Evolutionary conservation across 2,888 invertebrate species (phyloP).

Genomic region (Drosophila pseudotakahashii): DNA sequence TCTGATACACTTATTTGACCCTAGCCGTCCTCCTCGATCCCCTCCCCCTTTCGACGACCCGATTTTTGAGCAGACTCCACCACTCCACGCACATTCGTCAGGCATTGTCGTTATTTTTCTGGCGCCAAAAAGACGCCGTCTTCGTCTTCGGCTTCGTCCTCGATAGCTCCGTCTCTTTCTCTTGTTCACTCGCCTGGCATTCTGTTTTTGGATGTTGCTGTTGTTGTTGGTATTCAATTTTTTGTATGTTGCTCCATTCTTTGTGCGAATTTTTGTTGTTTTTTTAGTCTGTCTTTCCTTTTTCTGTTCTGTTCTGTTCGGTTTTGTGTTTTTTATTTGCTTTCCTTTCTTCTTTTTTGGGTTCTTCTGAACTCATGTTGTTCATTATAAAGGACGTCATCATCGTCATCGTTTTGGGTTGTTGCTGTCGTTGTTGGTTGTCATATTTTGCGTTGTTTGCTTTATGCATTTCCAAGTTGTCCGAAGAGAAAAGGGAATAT

Average conservation of each 20-base stretch:
- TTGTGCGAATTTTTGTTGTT: slow-evolving; percentile 29
- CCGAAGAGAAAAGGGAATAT: slow-evolving; percentile 13
- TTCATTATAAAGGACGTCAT: slow-evolving; percentile 69
- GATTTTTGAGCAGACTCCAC: slow-evolving; percentile 21
- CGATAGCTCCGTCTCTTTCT: slow-evolving; percentile 16
- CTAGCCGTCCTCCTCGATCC: slow-evolving; percentile 4
- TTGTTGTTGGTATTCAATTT: slow-evolving; percentile 39
- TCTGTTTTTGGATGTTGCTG: slow-evolving; percentile 23
- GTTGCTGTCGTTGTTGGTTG: slow-evolving; percentile 46
- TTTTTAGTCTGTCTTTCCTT: slow-evolving; percentile 38
- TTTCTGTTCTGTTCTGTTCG: slow-evolving; percentile 42
- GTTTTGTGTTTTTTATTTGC: slow-evolving; percentile 33
- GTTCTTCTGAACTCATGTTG: slow-evolving; percentile 71
- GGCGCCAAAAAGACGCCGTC: slow-evolving; percentile 82
- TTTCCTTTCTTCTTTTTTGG: slow-evolving; percentile 54
- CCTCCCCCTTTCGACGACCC: slow-evolving; percentile 23
- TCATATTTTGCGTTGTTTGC: slow-evolving; percentile 59
- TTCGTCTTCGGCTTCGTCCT: slow-evolving; percentile 45
- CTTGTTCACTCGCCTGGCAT: slow-evolving; percentile 16
- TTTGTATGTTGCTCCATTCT: slow-evolving; percentile 30
- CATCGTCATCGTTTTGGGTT: slow-evolving; percentile 45
- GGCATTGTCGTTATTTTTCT: slow-evolving; percentile 82
- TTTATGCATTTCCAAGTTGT: slow-evolving; percentile 74
- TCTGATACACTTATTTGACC: slow-evolving; percentile 1
- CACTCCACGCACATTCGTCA: slow-evolving; percentile 63